Evolutionary conservation across 1,140 invertebrate genomes (phyloP).

Genomic region (Calycopis cecrops): DNA sequence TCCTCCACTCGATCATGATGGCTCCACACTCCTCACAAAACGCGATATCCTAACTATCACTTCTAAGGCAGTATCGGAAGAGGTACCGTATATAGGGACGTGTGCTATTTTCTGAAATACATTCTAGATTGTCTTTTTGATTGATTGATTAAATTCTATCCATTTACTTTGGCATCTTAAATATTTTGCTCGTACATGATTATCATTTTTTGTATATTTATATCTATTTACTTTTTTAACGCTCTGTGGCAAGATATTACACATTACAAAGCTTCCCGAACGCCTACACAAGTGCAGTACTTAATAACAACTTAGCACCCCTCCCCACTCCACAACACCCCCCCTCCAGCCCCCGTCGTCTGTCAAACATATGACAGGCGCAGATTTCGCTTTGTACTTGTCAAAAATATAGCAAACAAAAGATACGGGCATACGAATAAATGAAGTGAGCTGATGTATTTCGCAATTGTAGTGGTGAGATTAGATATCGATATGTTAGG

Average conservation of each 20-base stretch:
- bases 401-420: slow-evolving; percentile 74
- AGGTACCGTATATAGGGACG: too few relatives aligned
- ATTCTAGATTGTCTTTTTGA: too few relatives aligned
- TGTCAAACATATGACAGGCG: slow-evolving; percentile 69
- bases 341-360: slow-evolving; percentile 31
- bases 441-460: slow-evolving; percentile 73
- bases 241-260: slow-evolving; percentile 10
- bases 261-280: slow-evolving; percentile 17
- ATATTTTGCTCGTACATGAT: too few relatives aligned
- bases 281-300: slow-evolving; percentile 52
- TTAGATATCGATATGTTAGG: slow-evolving; percentile 17
- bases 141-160: too few relatives aligned
- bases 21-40: too few relatives aligned
- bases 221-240: too few relatives aligned
- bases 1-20: too few relatives aligned
- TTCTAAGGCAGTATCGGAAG: too few relatives aligned
- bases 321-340: slow-evolving; percentile 17
- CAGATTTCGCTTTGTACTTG: slow-evolving; percentile 72
- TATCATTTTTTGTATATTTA: too few relatives aligned
- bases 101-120: too few relatives aligned
- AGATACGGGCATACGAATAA: slow-evolving; percentile 65
- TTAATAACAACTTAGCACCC: slow-evolving; percentile 68
- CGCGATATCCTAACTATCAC: too few relatives aligned
- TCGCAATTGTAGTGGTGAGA: slow-evolving; percentile 43
- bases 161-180: too few relatives aligned